Conservation (phyloP, 2,888 invertebrate species). For the Perdita meconis region DNA sequence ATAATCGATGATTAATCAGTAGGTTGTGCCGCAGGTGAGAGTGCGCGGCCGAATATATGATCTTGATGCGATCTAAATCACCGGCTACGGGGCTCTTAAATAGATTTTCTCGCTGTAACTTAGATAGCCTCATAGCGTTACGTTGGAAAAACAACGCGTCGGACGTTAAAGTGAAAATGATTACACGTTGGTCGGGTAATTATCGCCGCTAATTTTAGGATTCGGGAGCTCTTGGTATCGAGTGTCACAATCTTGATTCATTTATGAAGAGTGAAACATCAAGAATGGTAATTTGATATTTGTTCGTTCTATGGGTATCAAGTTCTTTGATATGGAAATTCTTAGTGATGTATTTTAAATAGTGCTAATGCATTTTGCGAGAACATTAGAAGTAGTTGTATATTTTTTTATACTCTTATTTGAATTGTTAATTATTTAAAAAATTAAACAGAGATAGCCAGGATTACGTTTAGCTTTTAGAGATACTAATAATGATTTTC, state of each 20-base stretch:
- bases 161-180: neutral
- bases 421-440: too few relatives aligned
- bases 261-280: neutral
- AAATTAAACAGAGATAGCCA: too few relatives aligned
- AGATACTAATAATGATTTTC: too few relatives aligned
- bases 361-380: too few relatives aligned
- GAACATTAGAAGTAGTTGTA: too few relatives aligned
- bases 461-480: too few relatives aligned
- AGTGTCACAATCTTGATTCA: neutral
- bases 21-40: neutral
- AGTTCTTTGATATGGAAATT: too few relatives aligned
- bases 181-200: neutral
- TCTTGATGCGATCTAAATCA: constrained; percentile 30
- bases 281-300: neutral
- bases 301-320: too few relatives aligned
- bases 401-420: too few relatives aligned
- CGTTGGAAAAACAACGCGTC: neutral
- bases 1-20: constrained; percentile 33
- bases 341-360: too few relatives aligned
- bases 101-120: neutral
- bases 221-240: neutral
- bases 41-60: neutral
- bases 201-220: neutral
- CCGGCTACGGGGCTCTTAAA: neutral
- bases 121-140: neutral